Base-by-base conservation (phyloP, 2,113 vertebrate species). In the Neogobius melanostomus region DNA sequence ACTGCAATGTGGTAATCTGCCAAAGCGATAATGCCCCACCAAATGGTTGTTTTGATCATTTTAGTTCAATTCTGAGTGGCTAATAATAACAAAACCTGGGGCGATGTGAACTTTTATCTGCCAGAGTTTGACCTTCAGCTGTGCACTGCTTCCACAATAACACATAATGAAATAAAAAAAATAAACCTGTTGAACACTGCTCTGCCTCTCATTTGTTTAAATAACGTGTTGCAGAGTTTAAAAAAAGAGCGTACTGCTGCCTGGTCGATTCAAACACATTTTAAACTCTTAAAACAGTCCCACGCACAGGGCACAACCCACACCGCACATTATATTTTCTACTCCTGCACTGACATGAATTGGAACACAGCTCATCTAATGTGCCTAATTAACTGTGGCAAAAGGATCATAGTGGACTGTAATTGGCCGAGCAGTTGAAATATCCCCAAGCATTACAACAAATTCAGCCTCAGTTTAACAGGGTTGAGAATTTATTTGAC, bases 291-390 rank as follows among this genome's bases (percentile, higher is more conserved):
- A n/a, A n/a, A 61, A 61, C n/a, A 8, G 42, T 5, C 15, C 14
- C 42, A 61, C 15, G 9, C 59, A 61, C 42, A 60, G 36, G 57
- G 36, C 36, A 60, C 28, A 42, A 15, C 17, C 11, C 11, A 51
- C 57, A 59, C 56, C 2, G 6, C 21, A 43, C 59, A 61, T 61
- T 61, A 42, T 61, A 61, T 61, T 61, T 61, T 61, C 44, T 21
- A 61, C 59, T 61, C 36, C 42, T 44, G 15, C 42, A n/a, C 59
- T 45, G 42, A 61, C 59, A 61, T 45, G 59, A 61, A 61, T 61
- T 61, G 59, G 59, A 61, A 61, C 59, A 61, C 42, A 61, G 59
- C 59, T 61, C 59, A 61, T 61, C 59, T 61, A 61, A 61, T 61
- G 44, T 61, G 59, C 36, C 59, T 61, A 61, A 61, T 61, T 61